phyloP scores from a whole-genome alignment of 2,888 invertebrate species.

The Plagodis pulveraria region DNA sequence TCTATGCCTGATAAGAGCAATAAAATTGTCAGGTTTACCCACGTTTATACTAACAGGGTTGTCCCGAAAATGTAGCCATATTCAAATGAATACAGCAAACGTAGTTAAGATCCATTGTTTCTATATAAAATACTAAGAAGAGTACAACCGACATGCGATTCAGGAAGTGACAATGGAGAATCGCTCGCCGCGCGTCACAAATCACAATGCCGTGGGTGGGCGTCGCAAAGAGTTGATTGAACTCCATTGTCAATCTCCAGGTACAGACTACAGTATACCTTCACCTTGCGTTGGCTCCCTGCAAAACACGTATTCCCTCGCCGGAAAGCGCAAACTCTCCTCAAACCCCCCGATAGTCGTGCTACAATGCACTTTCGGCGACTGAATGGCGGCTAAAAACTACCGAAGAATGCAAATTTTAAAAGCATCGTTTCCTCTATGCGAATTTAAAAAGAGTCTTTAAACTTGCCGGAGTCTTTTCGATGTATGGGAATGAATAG shows the following conservation, averaged over 20 bases:
- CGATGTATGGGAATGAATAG: constrained; percentile 46
- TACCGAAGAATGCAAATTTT: constrained; percentile 57
- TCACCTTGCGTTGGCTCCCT: constrained; percentile 41
- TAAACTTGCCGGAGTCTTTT: constrained; percentile 47
- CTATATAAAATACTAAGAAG: constrained; percentile 19
- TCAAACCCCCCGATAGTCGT: constrained; percentile 33
- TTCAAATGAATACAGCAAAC: constrained; percentile 1
- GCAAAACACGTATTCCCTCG: constrained; percentile 46
- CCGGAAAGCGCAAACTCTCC: constrained; percentile 53
- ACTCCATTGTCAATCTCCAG: constrained; percentile 76
- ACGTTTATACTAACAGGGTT: no score
- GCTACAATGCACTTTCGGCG: constrained; percentile 56
- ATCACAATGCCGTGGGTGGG: constrained; percentile 76
- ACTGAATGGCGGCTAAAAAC: constrained; percentile 56
- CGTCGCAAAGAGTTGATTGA: constrained; percentile 75
- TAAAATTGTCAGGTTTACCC: no score
- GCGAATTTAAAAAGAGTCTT: constrained; percentile 50
- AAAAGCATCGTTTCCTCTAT: constrained; percentile 53
- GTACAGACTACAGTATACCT: constrained; percentile 59
- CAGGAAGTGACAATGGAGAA: constrained; percentile 69
- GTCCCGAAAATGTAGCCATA: no score
- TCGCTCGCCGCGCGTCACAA: constrained; percentile 65
- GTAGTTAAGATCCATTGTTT: constrained; percentile 21
- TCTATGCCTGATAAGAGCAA: no score
- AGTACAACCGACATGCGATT: constrained; percentile 39